phyloP scores from a whole-genome alignment of 23 tunicate genomes.

The Halocynthia aurantium region DNA sequence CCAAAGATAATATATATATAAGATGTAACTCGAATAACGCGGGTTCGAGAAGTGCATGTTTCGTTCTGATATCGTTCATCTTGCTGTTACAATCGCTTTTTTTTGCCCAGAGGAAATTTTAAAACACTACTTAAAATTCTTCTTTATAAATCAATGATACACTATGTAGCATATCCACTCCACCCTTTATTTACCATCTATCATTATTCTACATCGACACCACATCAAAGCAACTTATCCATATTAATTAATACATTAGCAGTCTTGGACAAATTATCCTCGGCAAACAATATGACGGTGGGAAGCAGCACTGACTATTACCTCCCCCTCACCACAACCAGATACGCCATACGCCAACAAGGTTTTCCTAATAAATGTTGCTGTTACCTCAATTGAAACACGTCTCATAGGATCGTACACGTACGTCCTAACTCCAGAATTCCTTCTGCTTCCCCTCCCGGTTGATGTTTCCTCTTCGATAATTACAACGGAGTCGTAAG shows the following conservation, averaged over 20 bases:
- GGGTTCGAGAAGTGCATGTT: background rate
- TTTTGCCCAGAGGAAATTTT: conserved; percentile 2
- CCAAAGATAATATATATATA: background rate
- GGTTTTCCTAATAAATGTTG: background rate
- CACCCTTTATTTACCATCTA: too few species aligned
- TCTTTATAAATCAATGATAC: too few species aligned
- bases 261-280: too few species aligned
- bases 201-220: too few species aligned
- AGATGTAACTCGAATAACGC: background rate
- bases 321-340: too few species aligned
- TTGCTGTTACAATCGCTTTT: background rate
- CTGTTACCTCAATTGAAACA: conserved; percentile 69
- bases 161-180: too few species aligned
- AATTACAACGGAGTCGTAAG: conserved; percentile 74
- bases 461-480: conserved; percentile 68
- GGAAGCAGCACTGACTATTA: too few species aligned
- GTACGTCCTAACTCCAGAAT: conserved; percentile 79
- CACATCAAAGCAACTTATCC: too few species aligned
- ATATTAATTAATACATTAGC: too few species aligned
- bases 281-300: too few species aligned
- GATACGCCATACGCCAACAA: too few species aligned
- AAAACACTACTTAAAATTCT: too few species aligned
- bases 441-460: conserved; percentile 60
- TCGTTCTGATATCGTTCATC: conserved; percentile 1
- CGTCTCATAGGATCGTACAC: conserved; percentile 82